A percentile compares a stretch with the other conserved stretches of the same genome.
Evolutionary conservation across 2,888 invertebrate genomes (phyloP).

Genomic region (Carpatolechia fugitivella): DNA sequence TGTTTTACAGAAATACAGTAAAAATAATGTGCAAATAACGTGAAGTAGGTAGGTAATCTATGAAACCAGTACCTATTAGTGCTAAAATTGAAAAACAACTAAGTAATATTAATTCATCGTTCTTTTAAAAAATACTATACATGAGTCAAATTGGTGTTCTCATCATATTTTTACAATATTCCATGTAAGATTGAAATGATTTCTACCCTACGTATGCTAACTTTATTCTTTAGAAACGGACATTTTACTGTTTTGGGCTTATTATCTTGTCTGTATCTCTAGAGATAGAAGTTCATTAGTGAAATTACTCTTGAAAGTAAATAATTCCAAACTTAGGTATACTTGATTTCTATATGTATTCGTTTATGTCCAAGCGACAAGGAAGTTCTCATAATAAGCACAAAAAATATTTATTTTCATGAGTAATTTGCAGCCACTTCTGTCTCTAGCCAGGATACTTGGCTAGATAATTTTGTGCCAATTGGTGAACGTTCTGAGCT

Average conservation of each 20-base stretch:
- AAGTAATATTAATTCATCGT: constrained; percentile 43
- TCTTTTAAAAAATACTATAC: constrained; percentile 54
- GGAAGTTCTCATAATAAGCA: too few relatives aligned
- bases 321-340: too few relatives aligned
- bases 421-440: too few relatives aligned
- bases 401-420: too few relatives aligned
- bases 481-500: too few relatives aligned
- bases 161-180: constrained; percentile 36
- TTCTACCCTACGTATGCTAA: constrained; percentile 12
- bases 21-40: constrained; percentile 62
- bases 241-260: not conserved
- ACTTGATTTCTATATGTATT: too few relatives aligned
- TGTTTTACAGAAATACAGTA: constrained; percentile 43
- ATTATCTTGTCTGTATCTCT: not conserved
- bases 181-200: constrained; percentile 10
- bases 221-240: constrained; percentile 4
- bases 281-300: too few relatives aligned
- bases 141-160: constrained; percentile 73
- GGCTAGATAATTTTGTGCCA: too few relatives aligned
- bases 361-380: too few relatives aligned
- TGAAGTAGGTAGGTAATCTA: constrained; percentile 13
- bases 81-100: constrained; percentile 59
- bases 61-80: constrained; percentile 44
- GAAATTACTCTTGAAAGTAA: too few relatives aligned
- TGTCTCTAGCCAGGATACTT: too few relatives aligned